These are phyloP conservation scores for Ahaetulla prasina DNA, from an alignment of 2,113 vertebrate species.

Conservation along the genomic window DNA sequence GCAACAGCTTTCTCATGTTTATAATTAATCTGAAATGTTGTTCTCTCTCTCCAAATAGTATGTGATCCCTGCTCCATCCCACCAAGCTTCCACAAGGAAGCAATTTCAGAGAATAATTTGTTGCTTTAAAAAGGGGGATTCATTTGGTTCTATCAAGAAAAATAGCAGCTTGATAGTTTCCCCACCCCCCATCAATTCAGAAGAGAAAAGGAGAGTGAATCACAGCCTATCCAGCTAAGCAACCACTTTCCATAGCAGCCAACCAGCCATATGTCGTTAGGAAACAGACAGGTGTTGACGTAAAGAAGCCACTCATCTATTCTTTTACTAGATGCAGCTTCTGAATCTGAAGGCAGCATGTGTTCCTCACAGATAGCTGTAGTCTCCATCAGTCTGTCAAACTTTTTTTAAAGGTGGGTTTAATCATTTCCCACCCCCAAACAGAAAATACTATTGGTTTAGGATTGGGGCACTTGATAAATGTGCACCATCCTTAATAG, in stretches of 20 bases:
- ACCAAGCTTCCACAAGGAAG: not conserved
- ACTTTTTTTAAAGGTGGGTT: not conserved
- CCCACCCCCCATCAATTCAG: not conserved
- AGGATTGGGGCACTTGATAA: not conserved
- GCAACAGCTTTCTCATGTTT: not conserved
- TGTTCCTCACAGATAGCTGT: not conserved
- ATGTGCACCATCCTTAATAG: not conserved
- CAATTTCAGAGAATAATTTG: not conserved
- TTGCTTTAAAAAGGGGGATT: not conserved
- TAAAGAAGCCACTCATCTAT: not conserved
- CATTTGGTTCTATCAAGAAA: not conserved
- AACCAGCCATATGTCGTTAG: not conserved
- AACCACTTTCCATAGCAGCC: not conserved
- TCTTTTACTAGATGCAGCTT: not conserved
- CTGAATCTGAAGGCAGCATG: not conserved
- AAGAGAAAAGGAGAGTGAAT: not conserved
- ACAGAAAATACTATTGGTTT: too few relatives aligned
- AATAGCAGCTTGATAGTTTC: not conserved
- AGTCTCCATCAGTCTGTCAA: not conserved
- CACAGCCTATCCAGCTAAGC: not conserved
- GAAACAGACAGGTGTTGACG: not conserved
- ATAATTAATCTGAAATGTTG: not conserved
- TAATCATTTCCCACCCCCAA: not conserved
- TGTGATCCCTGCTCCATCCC: not conserved
- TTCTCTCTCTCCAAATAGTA: not conserved